These are phyloP conservation scores for Muricea muricata DNA, from an alignment of 92 coral and sea anemone genomes.

Conservation along the genomic window DNA sequence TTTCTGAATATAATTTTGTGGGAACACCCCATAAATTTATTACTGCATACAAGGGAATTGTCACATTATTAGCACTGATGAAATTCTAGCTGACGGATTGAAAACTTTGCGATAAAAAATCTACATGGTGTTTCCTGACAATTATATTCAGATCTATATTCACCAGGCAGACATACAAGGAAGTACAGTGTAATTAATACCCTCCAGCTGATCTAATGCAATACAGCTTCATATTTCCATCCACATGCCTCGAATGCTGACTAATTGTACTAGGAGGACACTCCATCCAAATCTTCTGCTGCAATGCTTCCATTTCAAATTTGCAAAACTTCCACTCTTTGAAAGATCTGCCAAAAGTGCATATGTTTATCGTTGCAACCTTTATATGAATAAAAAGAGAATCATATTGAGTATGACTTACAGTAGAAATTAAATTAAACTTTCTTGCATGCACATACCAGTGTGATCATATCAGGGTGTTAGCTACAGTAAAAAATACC, in stretches of 20 bases:
- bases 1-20: not conserved
- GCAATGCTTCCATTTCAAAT: constrained; percentile 40
- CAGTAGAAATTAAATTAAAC: no score
- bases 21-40: not conserved
- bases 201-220: constrained; percentile 55
- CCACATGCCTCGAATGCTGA: constrained; percentile 60
- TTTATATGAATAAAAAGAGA: not conserved
- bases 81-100: no score
- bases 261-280: constrained; percentile 54
- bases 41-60: no score
- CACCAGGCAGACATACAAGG: not conserved
- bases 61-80: no score
- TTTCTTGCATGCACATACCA: no score
- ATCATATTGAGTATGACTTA: no score
- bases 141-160: no score
- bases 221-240: constrained; percentile 66
- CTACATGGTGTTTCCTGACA: no score
- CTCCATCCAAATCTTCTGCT: constrained; percentile 54
- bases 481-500: no score
- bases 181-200: not conserved
- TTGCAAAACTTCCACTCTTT: constrained; percentile 66
- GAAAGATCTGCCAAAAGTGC: constrained; percentile 48
- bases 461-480: no score
- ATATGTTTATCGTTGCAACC: constrained; percentile 52
- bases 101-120: not conserved